Evolutionary conservation across 1,140 invertebrate species (phyloP).

Genomic region (Lamellibrachia luymesi): DNA sequence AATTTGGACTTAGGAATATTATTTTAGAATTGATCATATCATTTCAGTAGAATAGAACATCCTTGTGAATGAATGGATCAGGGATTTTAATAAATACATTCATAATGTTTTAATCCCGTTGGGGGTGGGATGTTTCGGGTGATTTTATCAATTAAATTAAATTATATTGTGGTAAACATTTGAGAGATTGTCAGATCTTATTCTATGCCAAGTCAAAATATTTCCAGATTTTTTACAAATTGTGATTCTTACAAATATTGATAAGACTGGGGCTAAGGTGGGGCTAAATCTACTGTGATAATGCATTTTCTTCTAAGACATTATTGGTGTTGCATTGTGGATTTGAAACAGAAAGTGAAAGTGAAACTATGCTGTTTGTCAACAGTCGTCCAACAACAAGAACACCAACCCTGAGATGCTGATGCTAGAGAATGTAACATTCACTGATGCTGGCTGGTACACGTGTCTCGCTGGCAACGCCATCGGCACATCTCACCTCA

Average conservation of each 20-base stretch:
- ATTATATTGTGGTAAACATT: not conserved
- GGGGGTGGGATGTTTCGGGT: too few species aligned
- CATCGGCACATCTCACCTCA: slow-evolving; percentile 73
- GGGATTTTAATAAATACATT: too few species aligned
- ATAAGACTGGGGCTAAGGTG: too few species aligned
- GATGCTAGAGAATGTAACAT: slow-evolving; percentile 77
- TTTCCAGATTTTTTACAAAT: not conserved
- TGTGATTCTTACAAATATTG: too few species aligned
- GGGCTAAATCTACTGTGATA: too few species aligned
- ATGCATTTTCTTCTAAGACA: too few species aligned
- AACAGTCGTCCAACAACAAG: slow-evolving; percentile 10
- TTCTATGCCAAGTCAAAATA: too few species aligned
- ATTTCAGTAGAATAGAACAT: too few species aligned
- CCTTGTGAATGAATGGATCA: too few species aligned
- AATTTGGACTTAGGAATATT: too few species aligned
- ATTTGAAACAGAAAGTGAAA: not conserved
- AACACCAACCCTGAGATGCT: slow-evolving; percentile 62
- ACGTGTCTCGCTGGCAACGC: slow-evolving; percentile 83
- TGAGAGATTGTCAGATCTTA: not conserved
- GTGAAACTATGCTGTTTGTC: slow-evolving; percentile 3
- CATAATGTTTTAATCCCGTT: too few species aligned
- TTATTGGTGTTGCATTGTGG: not conserved
- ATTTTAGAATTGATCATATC: too few species aligned
- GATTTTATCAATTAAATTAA: not conserved
- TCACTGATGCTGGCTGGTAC: slow-evolving; percentile 88